Conservation (phyloP, 2,797 vertebrate genomes). For the Triplophysa yarkandensis region DNA sequence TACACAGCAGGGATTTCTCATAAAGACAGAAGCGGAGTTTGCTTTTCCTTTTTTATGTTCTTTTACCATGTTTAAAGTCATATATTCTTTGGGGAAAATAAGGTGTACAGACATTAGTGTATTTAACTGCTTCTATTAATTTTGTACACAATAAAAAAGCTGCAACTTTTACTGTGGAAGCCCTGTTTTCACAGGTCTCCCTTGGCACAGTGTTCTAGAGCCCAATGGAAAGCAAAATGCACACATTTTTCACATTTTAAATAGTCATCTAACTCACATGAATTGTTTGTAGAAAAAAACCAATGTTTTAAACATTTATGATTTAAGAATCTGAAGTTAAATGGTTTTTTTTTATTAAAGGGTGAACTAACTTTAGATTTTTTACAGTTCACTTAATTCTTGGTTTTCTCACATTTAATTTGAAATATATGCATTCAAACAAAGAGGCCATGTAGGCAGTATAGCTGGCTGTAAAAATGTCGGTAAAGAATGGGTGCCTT, state of each 20-base stretch:
- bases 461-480: constrained; percentile 58
- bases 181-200: constrained; percentile 60
- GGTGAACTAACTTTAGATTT: constrained; percentile 24
- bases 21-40: constrained; percentile 49
- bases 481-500: constrained; percentile 64
- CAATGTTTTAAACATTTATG: constrained; percentile 6
- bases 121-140: constrained; percentile 80
- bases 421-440: constrained; percentile 56
- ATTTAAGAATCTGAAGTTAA: not conserved
- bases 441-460: constrained; percentile 34
- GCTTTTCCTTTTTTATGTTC: constrained; percentile 47
- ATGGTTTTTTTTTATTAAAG: constrained; percentile 3
- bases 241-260: not conserved
- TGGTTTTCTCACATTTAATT: constrained; percentile 37
- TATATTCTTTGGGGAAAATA: constrained; percentile 53
- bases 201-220: constrained; percentile 23
- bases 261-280: constrained; percentile 1
- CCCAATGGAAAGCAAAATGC: constrained; percentile 11
- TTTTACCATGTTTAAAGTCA: constrained; percentile 58
- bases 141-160: constrained; percentile 79
- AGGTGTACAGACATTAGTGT: constrained; percentile 75
- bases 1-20: constrained; percentile 39
- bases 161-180: constrained; percentile 76
- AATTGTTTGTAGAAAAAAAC: not conserved
- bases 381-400: constrained; percentile 32